Evolutionary conservation across 2,888 invertebrate species (phyloP).

Genomic region (Acanthopleura granulata): DNA sequence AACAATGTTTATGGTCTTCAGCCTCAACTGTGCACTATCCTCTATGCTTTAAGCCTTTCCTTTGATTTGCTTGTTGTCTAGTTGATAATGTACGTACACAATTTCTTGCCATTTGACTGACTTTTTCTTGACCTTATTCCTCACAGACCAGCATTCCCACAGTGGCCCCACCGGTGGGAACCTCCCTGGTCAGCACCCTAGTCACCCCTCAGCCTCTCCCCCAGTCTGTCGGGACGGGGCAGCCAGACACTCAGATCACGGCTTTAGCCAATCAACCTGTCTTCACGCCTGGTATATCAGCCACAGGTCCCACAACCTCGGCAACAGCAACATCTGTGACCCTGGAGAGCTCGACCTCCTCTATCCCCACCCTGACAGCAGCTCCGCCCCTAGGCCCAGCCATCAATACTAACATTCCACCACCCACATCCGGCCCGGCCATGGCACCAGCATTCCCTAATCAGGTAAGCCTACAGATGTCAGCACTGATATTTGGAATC

Average conservation of each 20-base stretch:
- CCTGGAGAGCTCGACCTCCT: not conserved
- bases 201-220: not conserved
- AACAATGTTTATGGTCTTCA: no score
- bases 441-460: not conserved
- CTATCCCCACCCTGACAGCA: not conserved
- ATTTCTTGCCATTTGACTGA: no score
- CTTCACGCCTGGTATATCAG: not conserved
- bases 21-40: no score
- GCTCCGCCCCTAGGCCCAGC: not conserved
- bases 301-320: not conserved
- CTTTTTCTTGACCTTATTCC: no score
- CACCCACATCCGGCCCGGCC: not conserved
- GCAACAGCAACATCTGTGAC: not conserved
- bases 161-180: not conserved
- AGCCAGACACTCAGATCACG: not conserved
- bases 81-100: no score
- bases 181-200: not conserved
- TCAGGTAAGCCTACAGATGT: constrained; percentile 1
- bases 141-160: not conserved
- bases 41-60: no score
- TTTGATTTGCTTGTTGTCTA: no score
- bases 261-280: not conserved
- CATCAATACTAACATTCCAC: not conserved
- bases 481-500: no score
- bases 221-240: not conserved